phyloP scores from a whole-genome alignment of 2,797 vertebrate species.

The Pogoniulus pusillus region DNA sequence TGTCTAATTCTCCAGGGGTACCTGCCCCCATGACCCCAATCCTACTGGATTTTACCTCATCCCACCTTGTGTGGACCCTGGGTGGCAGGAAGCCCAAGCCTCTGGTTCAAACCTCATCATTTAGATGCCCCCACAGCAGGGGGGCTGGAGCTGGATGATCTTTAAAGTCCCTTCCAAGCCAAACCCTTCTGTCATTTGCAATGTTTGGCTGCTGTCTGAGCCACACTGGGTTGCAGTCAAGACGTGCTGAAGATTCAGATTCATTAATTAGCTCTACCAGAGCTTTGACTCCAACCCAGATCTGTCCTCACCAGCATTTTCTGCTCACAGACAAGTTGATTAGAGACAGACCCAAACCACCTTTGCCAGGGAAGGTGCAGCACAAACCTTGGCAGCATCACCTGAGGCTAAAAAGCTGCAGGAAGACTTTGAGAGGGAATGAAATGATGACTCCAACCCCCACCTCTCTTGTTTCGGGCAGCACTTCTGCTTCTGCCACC shows the following conservation, averaged over 20 bases:
- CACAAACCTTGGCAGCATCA: not conserved
- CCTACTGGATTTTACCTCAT: not conserved
- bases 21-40: too few species aligned
- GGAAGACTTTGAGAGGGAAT: not conserved
- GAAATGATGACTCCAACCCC: not conserved
- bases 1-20: too few species aligned
- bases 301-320: not conserved
- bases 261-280: not conserved
- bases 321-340: conserved; percentile 31
- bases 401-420: not conserved
- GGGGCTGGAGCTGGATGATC: too few species aligned
- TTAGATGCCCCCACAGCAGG: too few species aligned
- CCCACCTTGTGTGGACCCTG: fast-evolving
- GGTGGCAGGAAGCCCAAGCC: not conserved
- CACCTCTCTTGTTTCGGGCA: not conserved
- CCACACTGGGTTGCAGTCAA: not conserved
- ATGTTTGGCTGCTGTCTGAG: not conserved
- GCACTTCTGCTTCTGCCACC: not conserved
- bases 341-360: not conserved
- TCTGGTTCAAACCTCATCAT: not conserved
- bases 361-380: not conserved
- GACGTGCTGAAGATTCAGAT: not conserved
- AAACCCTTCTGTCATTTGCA: too few species aligned
- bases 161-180: too few species aligned
- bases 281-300: not conserved